Base-by-base conservation (phyloP, 1,140 invertebrate genomes). In the Polyergus mexicanus region DNA sequence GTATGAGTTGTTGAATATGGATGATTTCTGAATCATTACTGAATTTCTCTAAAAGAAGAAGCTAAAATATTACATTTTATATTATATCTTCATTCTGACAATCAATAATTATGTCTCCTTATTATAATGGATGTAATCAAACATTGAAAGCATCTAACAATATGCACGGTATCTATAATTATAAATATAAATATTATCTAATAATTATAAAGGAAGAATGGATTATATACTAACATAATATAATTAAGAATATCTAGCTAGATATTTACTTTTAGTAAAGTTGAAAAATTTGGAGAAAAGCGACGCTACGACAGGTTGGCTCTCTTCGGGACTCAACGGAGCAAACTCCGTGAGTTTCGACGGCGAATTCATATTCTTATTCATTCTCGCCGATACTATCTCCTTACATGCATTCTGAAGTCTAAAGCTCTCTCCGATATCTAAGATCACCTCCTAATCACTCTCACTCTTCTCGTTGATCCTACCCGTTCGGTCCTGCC, bases 281-380 rank as follows among this genome's bases (percentile, higher is more conserved):
- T 93, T 96, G 86, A 97, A 96, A 54, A 96, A 95, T 90, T 96
- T 96, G 0, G 96, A 96, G 85, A 97, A 95, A n/a, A 96, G 92
- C 3, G 96, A 96, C 3, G 95, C 94, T 35, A 96, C 96, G 22
- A 94, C 95, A 58, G 95, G 95, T 89, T 96, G 96, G 85, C 95
- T 96, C 77, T 96, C 96, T 84, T 97, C 97, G 0, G 96, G 96
- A 92, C 96, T 97, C 5, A 97, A 93, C 35, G 97, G 97, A 80
- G 97, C 97, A 92, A 98, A 98, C 93, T 97, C 97, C 56, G 97
- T 98, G 44, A 98, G 93, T 91, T 97, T 97, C 2, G 96, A 96
- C 4, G 96, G 96, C 2, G 96, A 97, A 81, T 97, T 96, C 86
- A 97, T 94, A 92, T 97, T 97, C 90, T 96, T 96, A 92, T 96